Conservation (phyloP, 2,797 vertebrate species). For the Carduelis carduelis region DNA sequence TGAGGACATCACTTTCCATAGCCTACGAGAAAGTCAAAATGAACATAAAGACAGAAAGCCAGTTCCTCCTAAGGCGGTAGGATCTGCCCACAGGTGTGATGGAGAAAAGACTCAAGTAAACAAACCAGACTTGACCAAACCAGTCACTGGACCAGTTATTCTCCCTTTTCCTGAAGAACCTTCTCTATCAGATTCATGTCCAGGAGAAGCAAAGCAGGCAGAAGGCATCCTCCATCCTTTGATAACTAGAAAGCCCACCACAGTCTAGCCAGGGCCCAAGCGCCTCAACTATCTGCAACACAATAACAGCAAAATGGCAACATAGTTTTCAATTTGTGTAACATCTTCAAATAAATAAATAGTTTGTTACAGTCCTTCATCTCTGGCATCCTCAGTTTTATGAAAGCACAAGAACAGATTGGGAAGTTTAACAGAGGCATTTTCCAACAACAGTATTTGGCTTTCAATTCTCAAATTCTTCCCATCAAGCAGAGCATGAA, state of each 20-base stretch:
- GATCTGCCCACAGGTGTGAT: not conserved
- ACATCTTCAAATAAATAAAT: not conserved
- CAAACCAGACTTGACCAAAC: not conserved
- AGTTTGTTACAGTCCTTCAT: not conserved
- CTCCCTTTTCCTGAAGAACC: conserved; percentile 57
- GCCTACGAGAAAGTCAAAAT: not conserved
- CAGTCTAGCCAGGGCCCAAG: not conserved
- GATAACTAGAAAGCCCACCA: not conserved
- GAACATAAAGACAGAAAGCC: not conserved
- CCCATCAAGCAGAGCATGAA: not conserved
- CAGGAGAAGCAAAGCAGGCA: not conserved
- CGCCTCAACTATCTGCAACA: not conserved
- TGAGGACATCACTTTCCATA: not conserved
- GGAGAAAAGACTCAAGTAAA: not conserved
- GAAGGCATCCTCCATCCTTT: not conserved
- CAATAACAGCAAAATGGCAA: not conserved
- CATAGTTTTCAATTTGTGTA: not conserved
- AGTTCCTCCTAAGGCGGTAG: not conserved
- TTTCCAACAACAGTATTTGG: not conserved
- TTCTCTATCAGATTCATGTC: conserved; percentile 43
- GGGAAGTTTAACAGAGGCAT: not conserved
- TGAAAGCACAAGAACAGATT: not conserved
- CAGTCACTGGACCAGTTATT: not conserved
- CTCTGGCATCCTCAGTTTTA: not conserved
- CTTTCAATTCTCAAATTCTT: not conserved